Conservation (phyloP, 2,113 vertebrate genomes). For the Tautogolabrus adspersus region DNA sequence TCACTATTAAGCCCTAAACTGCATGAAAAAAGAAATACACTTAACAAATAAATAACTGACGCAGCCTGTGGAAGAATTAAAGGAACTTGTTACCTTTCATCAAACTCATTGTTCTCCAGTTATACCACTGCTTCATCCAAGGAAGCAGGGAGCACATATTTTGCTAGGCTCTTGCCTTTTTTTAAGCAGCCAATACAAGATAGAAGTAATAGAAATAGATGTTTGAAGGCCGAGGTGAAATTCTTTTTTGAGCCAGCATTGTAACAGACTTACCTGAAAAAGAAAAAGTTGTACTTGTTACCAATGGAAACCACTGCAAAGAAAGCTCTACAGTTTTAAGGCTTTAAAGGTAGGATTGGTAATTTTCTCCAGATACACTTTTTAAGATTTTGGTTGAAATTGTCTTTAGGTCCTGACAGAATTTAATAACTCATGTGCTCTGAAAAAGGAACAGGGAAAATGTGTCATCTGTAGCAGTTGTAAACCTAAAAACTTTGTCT, state of each 20-base stretch:
- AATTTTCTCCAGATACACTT: too few species aligned
- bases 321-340: neutral
- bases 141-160: neutral
- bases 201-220: neutral
- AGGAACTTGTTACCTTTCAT: too few species aligned
- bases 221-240: neutral
- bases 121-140: neutral
- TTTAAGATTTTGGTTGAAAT: too few species aligned
- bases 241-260: neutral
- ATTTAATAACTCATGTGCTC: too few species aligned
- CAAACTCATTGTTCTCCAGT: neutral
- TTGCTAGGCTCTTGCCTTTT: neutral
- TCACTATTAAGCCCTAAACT: too few species aligned
- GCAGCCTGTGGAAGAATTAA: too few species aligned
- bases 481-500: too few species aligned
- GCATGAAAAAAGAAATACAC: too few species aligned
- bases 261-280: neutral
- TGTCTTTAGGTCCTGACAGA: too few species aligned
- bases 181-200: neutral
- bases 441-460: too few species aligned
- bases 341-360: neutral
- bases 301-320: neutral
- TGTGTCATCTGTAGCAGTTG: too few species aligned
- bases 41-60: too few species aligned
- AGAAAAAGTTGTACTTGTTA: neutral